Evolutionary conservation across 1,140 invertebrate species (phyloP), one percentile per base, ranked within the genome.

Genomic region (Cherax quadricarinatus): DNA sequence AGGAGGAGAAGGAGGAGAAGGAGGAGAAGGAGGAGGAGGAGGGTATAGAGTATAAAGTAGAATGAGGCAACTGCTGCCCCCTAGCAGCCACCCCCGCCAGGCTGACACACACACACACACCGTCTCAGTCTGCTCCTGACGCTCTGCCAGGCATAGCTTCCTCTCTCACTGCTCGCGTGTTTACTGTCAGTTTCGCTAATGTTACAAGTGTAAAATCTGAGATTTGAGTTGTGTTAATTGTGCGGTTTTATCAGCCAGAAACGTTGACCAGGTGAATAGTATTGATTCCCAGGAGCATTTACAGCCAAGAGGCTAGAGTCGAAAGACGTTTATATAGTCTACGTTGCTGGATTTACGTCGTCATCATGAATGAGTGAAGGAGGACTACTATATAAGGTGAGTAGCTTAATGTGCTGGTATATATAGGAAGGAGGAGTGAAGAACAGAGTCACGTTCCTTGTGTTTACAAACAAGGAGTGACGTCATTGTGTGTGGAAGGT

Each of bases 391-490:
- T 82, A n/a, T 82, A 18, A 82, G 80, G 80, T 82, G 49, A 82
- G 80, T 82, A 53, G 49, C 48, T 7, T n/a, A 57, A 7, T 10
- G 49, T 18, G 12, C 80, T 18, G 48, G 14, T 4, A 6, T 3
- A 4, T 24, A 10, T 49, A 18, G 0, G 14, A 5, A 66, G 14
- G 12, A 0, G 10, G 4, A 66, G 4, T 66, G 0, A 3, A 66
- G 62, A 7, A 3, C 24, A 4, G 49, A 82, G 49, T 51, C 80
- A 82, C 80, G 80, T 82, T 82, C 51, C 49, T 24, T 82, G 18
- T 82, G 80, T 82, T 82, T 82, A 82, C 80, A 82, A 82, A 82
- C 80, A 82, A 82, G 24, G 80, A 53, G 80, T 82, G 80, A 82
- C 80, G 80, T 82, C 80, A 82, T 82, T 49, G 49, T 53, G 49